These are phyloP conservation scores for Candidula unifasciata DNA, from an alignment of 2,888 invertebrate species.

Conservation along the genomic window DNA sequence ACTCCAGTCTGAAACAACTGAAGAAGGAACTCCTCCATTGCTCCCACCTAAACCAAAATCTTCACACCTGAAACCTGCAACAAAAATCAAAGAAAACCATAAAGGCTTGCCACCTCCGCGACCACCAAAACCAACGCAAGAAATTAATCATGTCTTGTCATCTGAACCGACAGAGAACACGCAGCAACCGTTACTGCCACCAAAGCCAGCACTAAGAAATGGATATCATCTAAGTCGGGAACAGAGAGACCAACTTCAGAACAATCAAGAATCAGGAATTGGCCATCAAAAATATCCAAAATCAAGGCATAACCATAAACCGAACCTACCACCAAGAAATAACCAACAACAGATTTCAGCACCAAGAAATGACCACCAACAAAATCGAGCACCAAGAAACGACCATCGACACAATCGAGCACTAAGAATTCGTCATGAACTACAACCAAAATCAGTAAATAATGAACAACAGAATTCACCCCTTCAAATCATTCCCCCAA, in stretches of 20 bases:
- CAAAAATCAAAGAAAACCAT: neutral
- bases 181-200: neutral
- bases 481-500: neutral
- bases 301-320: too few relatives aligned
- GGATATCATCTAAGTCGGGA: too few relatives aligned
- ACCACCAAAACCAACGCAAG: neutral
- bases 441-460: too few relatives aligned
- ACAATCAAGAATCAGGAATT: too few relatives aligned
- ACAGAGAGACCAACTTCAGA: too few relatives aligned
- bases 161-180: neutral
- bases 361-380: neutral
- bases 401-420: too few relatives aligned
- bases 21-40: neutral
- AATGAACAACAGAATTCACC: neutral
- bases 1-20: neutral
- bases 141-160: neutral
- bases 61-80: neutral
- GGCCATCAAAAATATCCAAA: too few relatives aligned
- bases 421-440: too few relatives aligned
- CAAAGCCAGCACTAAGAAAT: neutral
- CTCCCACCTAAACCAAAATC: neutral
- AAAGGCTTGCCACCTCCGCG: neutral
- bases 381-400: neutral
- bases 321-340: too few relatives aligned
- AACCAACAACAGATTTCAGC: too few relatives aligned